phyloP scores from a whole-genome alignment of 2,888 invertebrate genomes.

The Biston stratarius region DNA sequence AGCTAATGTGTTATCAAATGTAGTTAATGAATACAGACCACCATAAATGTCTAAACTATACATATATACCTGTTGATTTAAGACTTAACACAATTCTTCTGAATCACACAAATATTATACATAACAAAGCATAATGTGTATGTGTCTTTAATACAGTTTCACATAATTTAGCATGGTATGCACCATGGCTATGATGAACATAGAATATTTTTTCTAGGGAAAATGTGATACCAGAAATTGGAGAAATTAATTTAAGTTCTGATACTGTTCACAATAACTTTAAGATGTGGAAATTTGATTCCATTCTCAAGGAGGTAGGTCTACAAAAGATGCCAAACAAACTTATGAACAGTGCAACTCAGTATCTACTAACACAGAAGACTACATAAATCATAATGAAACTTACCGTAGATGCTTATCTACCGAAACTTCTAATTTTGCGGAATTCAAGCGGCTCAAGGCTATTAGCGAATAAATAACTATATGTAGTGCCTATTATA shows the following conservation, averaged over 20 bases:
- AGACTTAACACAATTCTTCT: too few species aligned
- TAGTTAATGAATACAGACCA: constrained; percentile 1
- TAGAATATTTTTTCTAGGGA: too few species aligned
- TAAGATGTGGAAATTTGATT: not conserved
- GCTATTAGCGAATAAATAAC: constrained; percentile 64
- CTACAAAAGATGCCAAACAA: constrained; percentile 1
- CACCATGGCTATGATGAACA: too few species aligned
- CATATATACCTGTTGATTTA: too few species aligned
- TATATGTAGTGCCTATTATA: constrained; percentile 61
- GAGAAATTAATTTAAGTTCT: too few species aligned
- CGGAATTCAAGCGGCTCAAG: constrained; percentile 68
- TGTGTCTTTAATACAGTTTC: too few species aligned
- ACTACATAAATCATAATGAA: not conserved
- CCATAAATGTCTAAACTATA: not conserved
- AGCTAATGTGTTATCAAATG: not conserved
- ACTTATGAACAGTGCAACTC: constrained; percentile 11
- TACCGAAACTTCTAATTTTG: constrained; percentile 69
- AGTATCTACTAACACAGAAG: constrained; percentile 22
- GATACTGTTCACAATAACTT: not conserved
- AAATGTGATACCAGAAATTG: too few species aligned
- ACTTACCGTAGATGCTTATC: constrained; percentile 42
- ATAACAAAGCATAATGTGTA: too few species aligned
- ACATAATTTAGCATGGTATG: too few species aligned
- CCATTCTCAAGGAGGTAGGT: not conserved
- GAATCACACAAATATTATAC: too few species aligned